Conservation (phyloP, 2,888 invertebrate species). For the Cephus rjabovi region DNA sequence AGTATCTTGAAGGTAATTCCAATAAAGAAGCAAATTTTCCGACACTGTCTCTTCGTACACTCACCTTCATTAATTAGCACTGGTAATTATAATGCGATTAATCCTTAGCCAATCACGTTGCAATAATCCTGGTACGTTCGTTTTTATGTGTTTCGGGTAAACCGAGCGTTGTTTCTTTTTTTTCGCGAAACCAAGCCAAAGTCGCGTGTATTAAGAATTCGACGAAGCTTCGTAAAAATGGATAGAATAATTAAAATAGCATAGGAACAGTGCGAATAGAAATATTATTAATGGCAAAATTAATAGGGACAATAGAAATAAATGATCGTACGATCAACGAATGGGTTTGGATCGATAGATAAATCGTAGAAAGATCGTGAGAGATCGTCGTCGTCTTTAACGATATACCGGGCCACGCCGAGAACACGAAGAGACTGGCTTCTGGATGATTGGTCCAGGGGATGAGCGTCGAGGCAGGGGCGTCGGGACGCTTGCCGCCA, state of each 20-base stretch:
- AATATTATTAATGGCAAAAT: background rate
- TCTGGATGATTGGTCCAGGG: constrained; percentile 62
- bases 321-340: background rate
- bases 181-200: background rate
- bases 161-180: background rate
- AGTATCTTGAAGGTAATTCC: background rate
- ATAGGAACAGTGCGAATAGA: background rate
- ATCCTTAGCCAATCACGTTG: background rate
- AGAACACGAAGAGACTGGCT: constrained; percentile 62
- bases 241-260: background rate
- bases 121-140: background rate
- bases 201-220: background rate
- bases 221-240: background rate
- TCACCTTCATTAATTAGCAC: background rate
- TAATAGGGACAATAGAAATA: background rate
- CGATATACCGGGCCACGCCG: constrained; percentile 50
- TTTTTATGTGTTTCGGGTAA: background rate
- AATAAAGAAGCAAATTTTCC: background rate
- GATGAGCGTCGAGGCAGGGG: constrained; percentile 53
- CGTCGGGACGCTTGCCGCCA: constrained; percentile 53
- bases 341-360: background rate
- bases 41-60: background rate
- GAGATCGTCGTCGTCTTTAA: constrained; percentile 14
- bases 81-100: background rate
- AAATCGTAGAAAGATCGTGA: background rate